phyloP scores from a whole-genome alignment of 2,113 vertebrate genomes.

The Microcebus tavaratra region DNA sequence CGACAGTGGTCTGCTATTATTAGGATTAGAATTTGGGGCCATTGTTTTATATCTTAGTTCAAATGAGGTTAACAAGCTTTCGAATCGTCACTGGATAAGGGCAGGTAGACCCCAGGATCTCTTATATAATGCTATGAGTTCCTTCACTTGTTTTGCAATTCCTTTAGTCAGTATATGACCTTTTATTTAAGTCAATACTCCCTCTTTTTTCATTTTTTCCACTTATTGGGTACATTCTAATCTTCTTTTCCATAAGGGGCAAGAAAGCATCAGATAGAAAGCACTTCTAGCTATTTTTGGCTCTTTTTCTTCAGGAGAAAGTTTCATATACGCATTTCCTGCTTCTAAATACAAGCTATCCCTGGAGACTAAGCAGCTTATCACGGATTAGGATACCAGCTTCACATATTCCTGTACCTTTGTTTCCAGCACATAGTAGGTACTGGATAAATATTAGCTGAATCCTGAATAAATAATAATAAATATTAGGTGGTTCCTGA shows the following conservation, averaged over 20 bases:
- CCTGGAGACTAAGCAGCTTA: not conserved
- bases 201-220: not conserved
- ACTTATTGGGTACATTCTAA: not conserved
- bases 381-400: not conserved
- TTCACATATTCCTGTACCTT: not conserved
- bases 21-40: not conserved
- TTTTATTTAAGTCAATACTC: not conserved
- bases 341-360: not conserved
- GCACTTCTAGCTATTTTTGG: not conserved
- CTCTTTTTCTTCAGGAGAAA: not conserved
- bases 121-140: not conserved
- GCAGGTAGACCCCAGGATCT: not conserved
- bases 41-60: not conserved
- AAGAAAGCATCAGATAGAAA: not conserved
- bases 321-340: not conserved
- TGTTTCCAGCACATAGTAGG: not conserved
- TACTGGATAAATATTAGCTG: not conserved
- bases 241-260: not conserved
- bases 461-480: not conserved
- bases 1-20: not conserved
- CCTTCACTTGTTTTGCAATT: constrained; percentile 7
- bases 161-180: not conserved
- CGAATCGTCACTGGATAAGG: not conserved
- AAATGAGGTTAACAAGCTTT: constrained; percentile 23
- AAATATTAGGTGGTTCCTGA: not conserved